phyloP scores from a whole-genome alignment of 2,797 vertebrate species.

The Mallotus villosus region DNA sequence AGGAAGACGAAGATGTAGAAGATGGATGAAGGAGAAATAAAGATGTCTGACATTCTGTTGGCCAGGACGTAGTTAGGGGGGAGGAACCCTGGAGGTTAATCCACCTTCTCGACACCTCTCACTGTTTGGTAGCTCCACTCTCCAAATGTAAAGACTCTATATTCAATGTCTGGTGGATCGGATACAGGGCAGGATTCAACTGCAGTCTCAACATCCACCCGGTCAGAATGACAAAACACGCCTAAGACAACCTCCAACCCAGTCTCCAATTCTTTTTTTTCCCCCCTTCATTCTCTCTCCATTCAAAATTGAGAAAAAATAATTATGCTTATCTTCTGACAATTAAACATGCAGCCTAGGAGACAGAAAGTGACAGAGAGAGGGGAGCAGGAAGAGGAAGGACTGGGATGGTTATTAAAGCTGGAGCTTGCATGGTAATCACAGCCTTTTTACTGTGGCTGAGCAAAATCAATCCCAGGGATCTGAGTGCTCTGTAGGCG shows the following conservation, averaged over 20 bases:
- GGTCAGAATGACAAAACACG: too few species aligned
- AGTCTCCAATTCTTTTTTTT: too few species aligned
- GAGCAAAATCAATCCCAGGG: slow-evolving; percentile 80
- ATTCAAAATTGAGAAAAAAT: slow-evolving; percentile 15
- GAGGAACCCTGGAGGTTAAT: too few species aligned
- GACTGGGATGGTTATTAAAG: slow-evolving; percentile 57
- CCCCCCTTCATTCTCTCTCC: neutral
- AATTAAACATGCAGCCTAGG: slow-evolving; percentile 27
- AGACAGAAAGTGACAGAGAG: neutral
- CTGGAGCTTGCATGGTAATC: slow-evolving; percentile 60
- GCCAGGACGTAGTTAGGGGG: neutral
- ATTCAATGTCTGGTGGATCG: too few species aligned
- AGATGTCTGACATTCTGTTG: slow-evolving; percentile 9
- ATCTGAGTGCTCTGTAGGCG: slow-evolving; percentile 78
- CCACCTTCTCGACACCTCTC: neutral
- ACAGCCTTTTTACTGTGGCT: slow-evolving; percentile 50
- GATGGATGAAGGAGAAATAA: neutral
- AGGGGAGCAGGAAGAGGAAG: slow-evolving; percentile 12
- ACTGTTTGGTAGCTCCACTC: too few species aligned
- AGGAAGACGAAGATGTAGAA: neutral
- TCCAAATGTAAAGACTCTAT: too few species aligned
- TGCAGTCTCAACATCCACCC: too few species aligned
- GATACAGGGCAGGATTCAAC: too few species aligned
- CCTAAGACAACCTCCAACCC: too few species aligned
- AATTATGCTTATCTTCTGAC: slow-evolving; percentile 27